Evolutionary conservation across 2,888 invertebrate genomes (phyloP).

Genomic region (Eurytoma californica): DNA sequence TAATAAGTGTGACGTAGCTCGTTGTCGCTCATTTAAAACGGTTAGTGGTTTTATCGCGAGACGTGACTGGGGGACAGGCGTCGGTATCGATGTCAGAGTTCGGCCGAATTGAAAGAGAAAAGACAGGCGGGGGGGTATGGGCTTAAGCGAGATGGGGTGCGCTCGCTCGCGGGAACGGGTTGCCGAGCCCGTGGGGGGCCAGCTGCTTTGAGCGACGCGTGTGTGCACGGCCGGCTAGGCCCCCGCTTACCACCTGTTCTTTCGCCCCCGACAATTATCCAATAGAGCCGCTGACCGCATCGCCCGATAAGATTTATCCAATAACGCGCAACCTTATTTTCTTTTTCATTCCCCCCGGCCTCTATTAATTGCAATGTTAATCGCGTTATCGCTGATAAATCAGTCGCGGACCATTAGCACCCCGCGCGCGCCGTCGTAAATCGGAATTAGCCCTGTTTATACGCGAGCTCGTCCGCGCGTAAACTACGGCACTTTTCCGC

Average conservation of each 20-base stretch:
- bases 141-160: background rate
- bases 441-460: slow-evolving; percentile 12
- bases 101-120: background rate
- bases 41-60: slow-evolving; percentile 12
- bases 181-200: slow-evolving; percentile 5
- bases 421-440: slow-evolving; percentile 6
- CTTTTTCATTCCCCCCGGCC: background rate
- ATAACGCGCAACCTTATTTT: background rate
- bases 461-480: background rate
- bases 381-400: slow-evolving; percentile 20
- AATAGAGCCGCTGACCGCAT: slow-evolving; percentile 14
- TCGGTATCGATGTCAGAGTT: slow-evolving; percentile 39
- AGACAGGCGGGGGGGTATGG: background rate
- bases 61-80: slow-evolving; percentile 11
- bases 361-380: background rate
- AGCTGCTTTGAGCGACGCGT: slow-evolving; percentile 33
- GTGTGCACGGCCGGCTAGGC: background rate
- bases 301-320: slow-evolving; percentile 42
- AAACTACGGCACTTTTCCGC: slow-evolving; percentile 15
- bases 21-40: slow-evolving; percentile 9
- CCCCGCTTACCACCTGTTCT: slow-evolving; percentile 54
- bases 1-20: background rate
- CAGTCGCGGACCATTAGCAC: slow-evolving; percentile 4
- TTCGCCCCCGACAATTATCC: slow-evolving; percentile 43
- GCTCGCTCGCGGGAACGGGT: background rate